A percentile compares a stretch with the other conserved stretches of the same genome.
These are phyloP conservation scores for Eristalis tenax DNA, from an alignment of 2,888 invertebrate species.

Conservation along the genomic window DNA sequence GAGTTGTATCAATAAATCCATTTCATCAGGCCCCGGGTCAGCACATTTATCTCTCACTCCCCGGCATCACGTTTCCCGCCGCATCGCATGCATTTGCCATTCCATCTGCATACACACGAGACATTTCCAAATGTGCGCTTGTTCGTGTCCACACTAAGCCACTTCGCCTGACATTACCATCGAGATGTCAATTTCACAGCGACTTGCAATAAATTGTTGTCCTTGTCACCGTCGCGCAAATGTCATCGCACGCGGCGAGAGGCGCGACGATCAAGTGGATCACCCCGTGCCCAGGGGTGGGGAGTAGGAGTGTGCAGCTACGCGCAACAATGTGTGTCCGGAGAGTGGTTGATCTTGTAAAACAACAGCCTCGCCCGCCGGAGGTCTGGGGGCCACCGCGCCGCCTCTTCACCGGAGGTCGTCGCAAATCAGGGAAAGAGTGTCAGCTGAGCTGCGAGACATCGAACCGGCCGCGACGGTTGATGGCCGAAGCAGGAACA, in stretches of 20 bases:
- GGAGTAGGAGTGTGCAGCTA: neutral
- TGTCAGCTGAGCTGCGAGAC: neutral
- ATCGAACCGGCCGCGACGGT: neutral
- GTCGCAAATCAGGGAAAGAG: neutral
- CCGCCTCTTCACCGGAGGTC: too few relatives aligned
- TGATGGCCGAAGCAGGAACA: slow-evolving; percentile 41
- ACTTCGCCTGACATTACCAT: slow-evolving; percentile 48
- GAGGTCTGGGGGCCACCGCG: neutral
- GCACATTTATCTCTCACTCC: neutral
- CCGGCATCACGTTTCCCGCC: too few relatives aligned
- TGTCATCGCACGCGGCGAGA: slow-evolving; percentile 19
- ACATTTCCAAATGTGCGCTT: slow-evolving; percentile 10
- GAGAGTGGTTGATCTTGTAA: slow-evolving; percentile 4
- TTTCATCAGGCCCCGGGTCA: neutral
- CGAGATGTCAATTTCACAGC: slow-evolving; percentile 29
- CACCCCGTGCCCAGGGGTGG: neutral
- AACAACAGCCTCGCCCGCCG: neutral
- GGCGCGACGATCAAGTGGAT: neutral
- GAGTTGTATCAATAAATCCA: slow-evolving; percentile 4
- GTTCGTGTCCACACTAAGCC: slow-evolving; percentile 4
- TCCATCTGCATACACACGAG: slow-evolving; percentile 2
- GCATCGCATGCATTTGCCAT: neutral
- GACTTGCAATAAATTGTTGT: slow-evolving; percentile 53
- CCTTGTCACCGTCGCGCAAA: slow-evolving; percentile 36
- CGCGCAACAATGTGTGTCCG: neutral